Evolutionary conservation across 1,140 invertebrate species (phyloP), one percentile per base, ranked within the genome.

Genomic region (Eufriesea mexicana): DNA sequence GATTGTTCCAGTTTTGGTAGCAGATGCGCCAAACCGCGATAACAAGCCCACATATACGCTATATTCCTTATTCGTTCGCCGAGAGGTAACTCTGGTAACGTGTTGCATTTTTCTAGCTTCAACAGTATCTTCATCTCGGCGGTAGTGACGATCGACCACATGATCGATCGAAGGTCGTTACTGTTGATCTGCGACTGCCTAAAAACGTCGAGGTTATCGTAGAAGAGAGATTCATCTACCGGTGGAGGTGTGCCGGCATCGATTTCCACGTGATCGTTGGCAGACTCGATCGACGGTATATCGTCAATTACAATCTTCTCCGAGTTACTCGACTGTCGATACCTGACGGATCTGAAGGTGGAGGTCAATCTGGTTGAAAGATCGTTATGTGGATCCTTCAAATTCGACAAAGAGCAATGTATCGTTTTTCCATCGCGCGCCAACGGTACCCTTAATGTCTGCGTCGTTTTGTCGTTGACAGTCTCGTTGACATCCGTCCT

Each of bases 211-310:
- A 93, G 76, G 71, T 93, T 94, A 81, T 94, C 91, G 79, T 94
- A 94, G 73, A 94, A 94, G 0, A 94, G 86, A 1, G 93, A 94
- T 8, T 94, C 92, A 73, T 93, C 93, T 8, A 89, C 90, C 0
- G 93, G 93, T 10, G 94, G 92, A 14, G 93, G 90, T 42, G 91
- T 86, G 16, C 93, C 93, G 0, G 93, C 93, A 59, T 94, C 91
- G n/a, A 94, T 94, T 73, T 94, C 93, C 5, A 89, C 84, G 14
- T 89, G 81, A 20, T 90, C 83, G 10, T 67, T 88, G n/a, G 47
- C 16, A 0, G 86, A 70, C 25, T 91, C 74, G 0, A 54, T 14
- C 35, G 35, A 8, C 0, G 74, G 73, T 2, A 12, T 28, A 6
- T 88, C 62, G 16, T 66, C 45, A 16, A 87, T 84, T 18, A 74